Evolutionary conservation across 2,113 vertebrate genomes (phyloP), one percentile per base, ranked within the genome.

Genomic region (Alethe diademata): DNA sequence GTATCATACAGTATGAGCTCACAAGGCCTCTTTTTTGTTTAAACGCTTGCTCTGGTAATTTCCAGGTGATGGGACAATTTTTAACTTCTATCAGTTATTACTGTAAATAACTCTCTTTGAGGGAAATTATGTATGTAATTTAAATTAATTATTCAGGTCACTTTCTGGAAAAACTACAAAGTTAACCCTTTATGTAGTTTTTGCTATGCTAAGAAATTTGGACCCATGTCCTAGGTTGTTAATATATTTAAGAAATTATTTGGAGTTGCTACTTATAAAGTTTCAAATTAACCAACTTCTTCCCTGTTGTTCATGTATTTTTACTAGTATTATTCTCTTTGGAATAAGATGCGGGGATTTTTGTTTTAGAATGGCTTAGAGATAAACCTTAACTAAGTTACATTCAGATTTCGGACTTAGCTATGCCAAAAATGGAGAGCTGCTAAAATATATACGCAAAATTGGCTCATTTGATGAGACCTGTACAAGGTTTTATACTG

Each of bases 401-500:
- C 36, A 19, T 79, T 92, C 96, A 99, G 99, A 99, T 98, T 99
- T 99, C 98, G 99, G 99, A 85, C 99, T 99, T 93, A 99, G 99
- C 97, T 99, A 99, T 85, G 99, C 99, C 96, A 99, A 99, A 97
- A 99, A 99, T 3, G 99, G 99, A 89, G 99, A 99, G 94, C 98
- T 99, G 45, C 98, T 99, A 73, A 99, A 99, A 97, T 99, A 99
- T 96, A 99, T 99, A 97, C 99, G 99, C 91, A 99, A 99, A 98
- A 99, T 99, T 23, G 99, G 99, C 93, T 99, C 99, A 9, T 99
- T 99, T 86, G 99, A 99, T 97, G 99, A 99, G 98, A 99, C 99
- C 61, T 99, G 99, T 96, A 99, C 99, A 73, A 98, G 99, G 76
- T 99, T 99, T 98, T 99, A 99, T 96, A 99, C 99, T 2, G 99